These are phyloP conservation scores for Melanerpes aurifrons DNA, from an alignment of 2,113 vertebrate species.

Conservation along the genomic window DNA sequence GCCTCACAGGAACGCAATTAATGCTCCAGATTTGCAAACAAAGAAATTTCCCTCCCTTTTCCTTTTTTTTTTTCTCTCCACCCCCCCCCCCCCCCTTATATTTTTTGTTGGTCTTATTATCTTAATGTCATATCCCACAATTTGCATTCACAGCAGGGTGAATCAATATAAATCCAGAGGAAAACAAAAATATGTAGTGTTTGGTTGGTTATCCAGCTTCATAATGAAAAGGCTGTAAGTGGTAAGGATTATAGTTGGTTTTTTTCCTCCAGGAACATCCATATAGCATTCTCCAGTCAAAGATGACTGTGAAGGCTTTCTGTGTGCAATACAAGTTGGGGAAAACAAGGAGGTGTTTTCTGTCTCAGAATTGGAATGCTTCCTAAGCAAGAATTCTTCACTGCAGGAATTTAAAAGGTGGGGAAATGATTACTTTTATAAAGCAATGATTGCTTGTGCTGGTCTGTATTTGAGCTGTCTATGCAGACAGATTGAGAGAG, in stretches of 20 bases:
- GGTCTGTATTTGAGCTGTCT: neutral
- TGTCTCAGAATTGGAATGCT: neutral
- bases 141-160: conserved; percentile 76
- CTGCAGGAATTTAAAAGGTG: neutral
- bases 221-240: conserved; percentile 38
- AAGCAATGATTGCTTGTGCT: neutral
- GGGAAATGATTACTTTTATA: neutral
- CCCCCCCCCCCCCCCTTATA: neutral
- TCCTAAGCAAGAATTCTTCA: neutral
- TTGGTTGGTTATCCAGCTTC: conserved; percentile 38
- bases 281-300: neutral
- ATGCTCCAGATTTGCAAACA: conserved; percentile 82
- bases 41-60: conserved; percentile 66
- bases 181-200: conserved; percentile 55
- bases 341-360: neutral
- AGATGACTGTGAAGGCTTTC: neutral
- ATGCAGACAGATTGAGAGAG: no score
- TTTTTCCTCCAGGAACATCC: conserved; percentile 27
- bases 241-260: neutral
- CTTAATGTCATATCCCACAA: conserved; percentile 73
- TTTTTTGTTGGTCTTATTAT: conserved; percentile 72
- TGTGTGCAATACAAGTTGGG: neutral
- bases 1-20: conserved; percentile 82
- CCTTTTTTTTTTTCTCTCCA: neutral
- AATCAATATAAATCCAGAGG: conserved; percentile 61